Conservation (phyloP, 1,140 invertebrate species). For the Tribolium madens region DNA sequence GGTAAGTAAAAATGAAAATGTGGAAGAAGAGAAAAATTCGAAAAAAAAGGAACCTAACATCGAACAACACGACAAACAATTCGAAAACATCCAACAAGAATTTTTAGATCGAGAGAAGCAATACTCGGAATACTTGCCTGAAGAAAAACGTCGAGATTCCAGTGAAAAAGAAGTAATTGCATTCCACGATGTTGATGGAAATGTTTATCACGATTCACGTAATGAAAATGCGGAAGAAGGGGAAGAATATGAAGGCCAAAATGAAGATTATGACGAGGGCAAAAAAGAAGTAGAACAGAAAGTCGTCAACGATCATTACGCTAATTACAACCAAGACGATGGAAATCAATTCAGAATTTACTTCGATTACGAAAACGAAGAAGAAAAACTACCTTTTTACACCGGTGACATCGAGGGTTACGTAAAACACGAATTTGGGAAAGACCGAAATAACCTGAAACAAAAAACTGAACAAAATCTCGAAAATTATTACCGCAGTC, state of each 20-base stretch:
- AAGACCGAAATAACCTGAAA: background rate
- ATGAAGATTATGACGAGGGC: background rate
- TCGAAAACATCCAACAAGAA: slow-evolving; percentile 28
- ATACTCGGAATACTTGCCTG: background rate
- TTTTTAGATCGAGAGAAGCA: background rate
- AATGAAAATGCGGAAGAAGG: slow-evolving; percentile 35
- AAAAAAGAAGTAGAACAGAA: slow-evolving; percentile 15
- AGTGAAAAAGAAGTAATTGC: background rate
- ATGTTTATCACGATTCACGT: slow-evolving; percentile 5
- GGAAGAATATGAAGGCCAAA: slow-evolving; percentile 8
- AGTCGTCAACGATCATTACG: background rate
- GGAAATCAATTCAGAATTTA: slow-evolving; percentile 13
- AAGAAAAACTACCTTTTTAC: slow-evolving; percentile 15
- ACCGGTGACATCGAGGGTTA: slow-evolving; percentile 10
- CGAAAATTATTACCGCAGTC: slow-evolving; percentile 15
- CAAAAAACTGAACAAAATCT: slow-evolving; percentile 26
- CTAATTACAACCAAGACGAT: background rate
- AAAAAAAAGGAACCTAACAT: background rate
- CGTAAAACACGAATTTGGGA: slow-evolving; percentile 15
- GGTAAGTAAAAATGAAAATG: background rate
- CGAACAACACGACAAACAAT: slow-evolving; percentile 47
- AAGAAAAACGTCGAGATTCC: background rate
- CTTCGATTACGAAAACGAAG: slow-evolving; percentile 17
- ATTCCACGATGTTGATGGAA: slow-evolving; percentile 24
- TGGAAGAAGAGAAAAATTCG: background rate